Percentiles rank a stretch among this genome's conserved stretches.
phyloP scores from a whole-genome alignment of 2,113 vertebrate genomes.

The Pteropus alecto region DNA sequence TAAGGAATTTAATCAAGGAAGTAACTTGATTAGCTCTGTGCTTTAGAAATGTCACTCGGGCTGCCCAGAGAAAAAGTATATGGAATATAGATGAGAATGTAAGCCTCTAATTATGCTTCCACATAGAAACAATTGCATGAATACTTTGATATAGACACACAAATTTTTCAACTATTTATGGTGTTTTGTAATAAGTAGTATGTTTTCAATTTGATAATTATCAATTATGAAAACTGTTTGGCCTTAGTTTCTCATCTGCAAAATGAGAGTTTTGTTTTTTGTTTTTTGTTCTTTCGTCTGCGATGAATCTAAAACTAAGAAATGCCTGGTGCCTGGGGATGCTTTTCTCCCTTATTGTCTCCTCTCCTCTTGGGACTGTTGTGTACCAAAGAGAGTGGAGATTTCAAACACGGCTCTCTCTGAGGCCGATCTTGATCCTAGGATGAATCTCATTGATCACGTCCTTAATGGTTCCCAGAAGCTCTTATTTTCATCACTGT shows the following conservation, averaged over 20 bases:
- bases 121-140: neutral
- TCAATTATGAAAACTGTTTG: neutral
- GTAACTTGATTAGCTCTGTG: neutral
- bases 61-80: neutral
- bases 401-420: neutral
- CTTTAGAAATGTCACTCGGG: neutral
- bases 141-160: neutral
- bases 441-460: neutral
- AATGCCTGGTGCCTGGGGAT: neutral
- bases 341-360: neutral
- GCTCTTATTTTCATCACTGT: neutral
- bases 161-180: neutral
- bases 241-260: neutral
- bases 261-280: neutral
- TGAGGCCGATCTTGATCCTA: neutral
- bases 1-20: neutral
- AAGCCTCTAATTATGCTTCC: neutral
- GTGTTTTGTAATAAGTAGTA: neutral
- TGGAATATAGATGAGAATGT: neutral
- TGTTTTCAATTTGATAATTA: neutral
- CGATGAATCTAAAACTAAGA: neutral
- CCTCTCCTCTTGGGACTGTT: neutral
- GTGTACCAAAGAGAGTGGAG: neutral
- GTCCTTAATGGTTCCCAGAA: neutral
- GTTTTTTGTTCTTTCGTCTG: neutral